Evolutionary conservation across 2,888 invertebrate species (phyloP), one percentile per base, ranked within the genome.

Genomic region (Anodontia alba): DNA sequence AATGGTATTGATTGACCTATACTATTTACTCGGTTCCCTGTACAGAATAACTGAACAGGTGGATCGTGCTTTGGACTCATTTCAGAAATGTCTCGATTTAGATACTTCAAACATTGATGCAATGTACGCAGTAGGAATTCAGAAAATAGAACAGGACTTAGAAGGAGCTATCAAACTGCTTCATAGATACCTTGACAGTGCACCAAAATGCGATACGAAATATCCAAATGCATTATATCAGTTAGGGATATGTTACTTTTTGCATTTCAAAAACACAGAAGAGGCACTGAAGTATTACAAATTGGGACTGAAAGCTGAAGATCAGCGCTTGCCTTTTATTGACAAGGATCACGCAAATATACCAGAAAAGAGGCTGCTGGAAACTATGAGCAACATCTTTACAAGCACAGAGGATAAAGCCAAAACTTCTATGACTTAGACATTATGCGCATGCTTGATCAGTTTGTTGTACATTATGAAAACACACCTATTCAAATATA

Each of bases 201-300:
- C 73, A 29, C 73, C 73, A 43, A 33, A 42, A 0, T 73, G 73
- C 31, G 73, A 73, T 20, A 57, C 36, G 33, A 57, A 73, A n/a
- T 73, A 62, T 43, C 73, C 73, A 36, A 73, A 73, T 43, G 73
- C 62, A 0, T 46, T 42, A 8, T 73, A 73, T 20, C 38, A 43
- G 20, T 29, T 73, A 0, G 43, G 62, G 5, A 15, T 36, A 3
- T 15, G 42, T 12, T 72, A 54, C 57, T 38, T 72, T 3, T 36
- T 1, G 2, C 33, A 43, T 8, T 31, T n/a, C 26, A 12, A 62
- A 15, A 73, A 73, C 33, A 23, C 8, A 8, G n/a, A 33, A 20
- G 62, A 73, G 23, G 73, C 73, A 17, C 1, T 73, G 15, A 38
- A 33, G 23, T 73, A 62, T 33, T 73, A 46, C 31, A 12, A 62